phyloP scores from a whole-genome alignment of 2,797 vertebrate genomes.

The Nothura maculosa region DNA sequence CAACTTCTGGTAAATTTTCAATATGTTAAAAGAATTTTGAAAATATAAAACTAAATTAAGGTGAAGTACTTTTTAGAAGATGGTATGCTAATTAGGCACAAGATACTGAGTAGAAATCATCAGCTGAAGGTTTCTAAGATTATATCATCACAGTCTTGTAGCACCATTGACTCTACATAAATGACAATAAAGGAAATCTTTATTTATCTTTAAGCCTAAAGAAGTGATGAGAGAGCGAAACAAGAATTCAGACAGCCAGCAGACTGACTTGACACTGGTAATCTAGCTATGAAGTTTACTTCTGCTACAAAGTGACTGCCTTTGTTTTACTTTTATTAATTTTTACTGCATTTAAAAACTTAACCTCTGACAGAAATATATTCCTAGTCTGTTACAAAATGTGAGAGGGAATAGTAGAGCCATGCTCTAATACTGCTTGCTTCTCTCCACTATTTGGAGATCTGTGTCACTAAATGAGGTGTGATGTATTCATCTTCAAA shows the following conservation, averaged over 20 bases:
- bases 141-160: not conserved
- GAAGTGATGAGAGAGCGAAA: not conserved
- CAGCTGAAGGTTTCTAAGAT: not conserved
- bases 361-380: not conserved
- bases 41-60: not conserved
- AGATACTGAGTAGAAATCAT: not conserved
- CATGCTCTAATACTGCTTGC: not conserved
- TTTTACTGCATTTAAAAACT: not conserved
- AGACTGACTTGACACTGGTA: not conserved
- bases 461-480: not conserved
- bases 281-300: not conserved
- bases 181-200: not conserved
- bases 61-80: not conserved
- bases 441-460: not conserved
- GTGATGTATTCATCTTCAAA: not conserved
- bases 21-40: not conserved
- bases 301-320: accelerated
- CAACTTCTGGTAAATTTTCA: conserved; percentile 28
- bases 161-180: not conserved
- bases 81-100: not conserved
- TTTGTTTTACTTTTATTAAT: not conserved
- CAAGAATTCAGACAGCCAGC: not conserved
- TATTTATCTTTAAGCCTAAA: not conserved
- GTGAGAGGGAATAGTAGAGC: no score
- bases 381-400: no score